Percentiles rank a stretch among this genome's conserved stretches.
phyloP scores from a whole-genome alignment of 2,113 vertebrate genomes.

The Xyliphius kryptos region DNA sequence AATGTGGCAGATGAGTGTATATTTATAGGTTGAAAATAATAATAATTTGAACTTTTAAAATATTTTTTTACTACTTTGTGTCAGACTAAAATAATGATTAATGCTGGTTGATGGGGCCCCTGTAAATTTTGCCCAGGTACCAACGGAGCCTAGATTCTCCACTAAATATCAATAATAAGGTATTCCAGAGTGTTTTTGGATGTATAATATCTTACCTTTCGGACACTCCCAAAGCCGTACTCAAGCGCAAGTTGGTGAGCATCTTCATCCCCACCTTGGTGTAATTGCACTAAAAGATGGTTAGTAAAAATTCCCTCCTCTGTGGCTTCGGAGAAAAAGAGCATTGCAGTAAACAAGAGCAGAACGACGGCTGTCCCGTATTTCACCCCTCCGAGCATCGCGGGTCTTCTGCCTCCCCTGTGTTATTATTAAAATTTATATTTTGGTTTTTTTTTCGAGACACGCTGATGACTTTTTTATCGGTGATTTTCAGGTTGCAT shows the following conservation, averaged over 20 bases:
- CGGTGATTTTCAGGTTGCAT: slow-evolving; percentile 54
- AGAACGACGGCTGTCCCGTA: slow-evolving; percentile 65
- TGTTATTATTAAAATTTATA: neutral
- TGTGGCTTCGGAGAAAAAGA: slow-evolving; percentile 62
- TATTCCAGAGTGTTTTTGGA: too few species aligned
- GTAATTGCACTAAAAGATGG: slow-evolving; percentile 88
- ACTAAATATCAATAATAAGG: too few species aligned
- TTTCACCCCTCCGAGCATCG: slow-evolving; percentile 65
- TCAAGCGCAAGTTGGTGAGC: slow-evolving; percentile 82
- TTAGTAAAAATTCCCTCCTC: slow-evolving; percentile 72
- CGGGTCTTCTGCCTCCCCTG: slow-evolving; percentile 46
- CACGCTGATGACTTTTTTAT: slow-evolving; percentile 37
- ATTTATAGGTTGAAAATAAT: too few species aligned
- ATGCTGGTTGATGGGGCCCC: too few species aligned
- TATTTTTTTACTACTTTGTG: too few species aligned
- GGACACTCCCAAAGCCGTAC: slow-evolving; percentile 81
- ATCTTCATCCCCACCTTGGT: slow-evolving; percentile 71
- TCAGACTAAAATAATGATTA: too few species aligned
- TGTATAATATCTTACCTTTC: slow-evolving; percentile 74
- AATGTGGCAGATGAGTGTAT: too few species aligned
- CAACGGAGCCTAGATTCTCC: too few species aligned
- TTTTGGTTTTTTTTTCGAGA: slow-evolving; percentile 47
- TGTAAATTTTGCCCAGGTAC: too few species aligned
- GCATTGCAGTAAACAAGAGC: slow-evolving; percentile 61
- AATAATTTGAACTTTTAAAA: too few species aligned